phyloP scores from a whole-genome alignment of 1,140 invertebrate species.

The Achatina immaculata region DNA sequence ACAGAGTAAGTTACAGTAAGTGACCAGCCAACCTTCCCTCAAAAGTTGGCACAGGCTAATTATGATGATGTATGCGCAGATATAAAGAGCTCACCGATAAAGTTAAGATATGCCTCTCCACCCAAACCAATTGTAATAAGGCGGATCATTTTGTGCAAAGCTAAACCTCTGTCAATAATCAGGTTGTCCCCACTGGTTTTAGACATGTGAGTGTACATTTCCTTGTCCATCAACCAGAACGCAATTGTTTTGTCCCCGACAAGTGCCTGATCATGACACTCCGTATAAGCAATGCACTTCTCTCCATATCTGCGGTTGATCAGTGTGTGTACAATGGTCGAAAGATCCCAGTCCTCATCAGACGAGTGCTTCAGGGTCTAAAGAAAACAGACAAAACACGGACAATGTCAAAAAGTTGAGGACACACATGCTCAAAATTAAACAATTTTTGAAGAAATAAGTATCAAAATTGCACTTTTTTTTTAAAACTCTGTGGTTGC shows the following conservation, averaged over 20 bases:
- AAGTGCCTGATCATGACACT: constrained; percentile 98
- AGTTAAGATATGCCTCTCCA: constrained; percentile 98
- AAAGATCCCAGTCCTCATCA: constrained; percentile 97
- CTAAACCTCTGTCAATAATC: constrained; percentile 91
- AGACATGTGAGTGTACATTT: constrained; percentile 98
- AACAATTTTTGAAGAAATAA: too few relatives aligned
- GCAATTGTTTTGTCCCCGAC: constrained; percentile 99
- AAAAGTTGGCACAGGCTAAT: too few relatives aligned
- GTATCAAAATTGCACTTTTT: too few relatives aligned
- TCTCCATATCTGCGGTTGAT: constrained; percentile 96
- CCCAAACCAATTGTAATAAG: constrained; percentile 93
- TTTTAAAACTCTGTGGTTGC: too few relatives aligned
- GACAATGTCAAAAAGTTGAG: too few relatives aligned
- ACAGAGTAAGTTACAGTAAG: too few relatives aligned
- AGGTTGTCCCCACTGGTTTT: constrained; percentile 73
- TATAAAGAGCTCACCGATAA: constrained; percentile 83
- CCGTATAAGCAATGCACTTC: constrained; percentile 95
- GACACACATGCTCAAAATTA: too few relatives aligned
- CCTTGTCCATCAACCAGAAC: constrained; percentile 99
- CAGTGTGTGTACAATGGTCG: constrained; percentile 91
- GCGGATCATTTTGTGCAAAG: constrained; percentile 97
- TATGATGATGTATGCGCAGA: too few relatives aligned
- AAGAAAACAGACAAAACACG: too few relatives aligned
- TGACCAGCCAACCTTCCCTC: too few relatives aligned
- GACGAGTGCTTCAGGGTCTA: constrained; percentile 75